Evolutionary conservation across 2,888 invertebrate species (phyloP).

Genomic region (Dryococelus australis): DNA sequence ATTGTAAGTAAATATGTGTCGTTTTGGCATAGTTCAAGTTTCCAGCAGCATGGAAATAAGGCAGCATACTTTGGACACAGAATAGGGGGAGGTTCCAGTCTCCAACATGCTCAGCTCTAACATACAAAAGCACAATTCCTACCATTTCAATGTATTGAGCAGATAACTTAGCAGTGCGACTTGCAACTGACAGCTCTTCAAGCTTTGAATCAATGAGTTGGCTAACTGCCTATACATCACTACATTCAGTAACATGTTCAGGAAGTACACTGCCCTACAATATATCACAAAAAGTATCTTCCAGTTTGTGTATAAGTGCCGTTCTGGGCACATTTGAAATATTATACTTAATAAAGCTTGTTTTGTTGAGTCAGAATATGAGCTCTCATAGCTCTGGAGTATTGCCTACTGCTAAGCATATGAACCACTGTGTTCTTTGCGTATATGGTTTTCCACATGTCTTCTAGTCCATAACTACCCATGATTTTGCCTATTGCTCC

Average conservation of each 20-base stretch:
- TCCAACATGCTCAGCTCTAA: slow-evolving; percentile 7
- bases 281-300: not conserved
- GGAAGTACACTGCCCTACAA: too few relatives aligned
- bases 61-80: not conserved
- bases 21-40: not conserved
- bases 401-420: not conserved
- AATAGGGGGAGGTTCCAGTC: not conserved
- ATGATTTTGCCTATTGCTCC: not conserved
- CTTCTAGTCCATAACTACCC: not conserved
- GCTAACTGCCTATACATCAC: not conserved
- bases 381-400: not conserved
- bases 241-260: not conserved
- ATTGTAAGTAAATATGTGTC: not conserved
- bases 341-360: too few relatives aligned
- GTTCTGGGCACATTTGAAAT: not conserved
- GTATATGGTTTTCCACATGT: slow-evolving; percentile 13
- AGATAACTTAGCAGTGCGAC: not conserved
- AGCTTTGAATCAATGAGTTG: not conserved
- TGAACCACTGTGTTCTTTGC: not conserved
- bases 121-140: not conserved
- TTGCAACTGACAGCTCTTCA: slow-evolving; percentile 11
- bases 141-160: not conserved
- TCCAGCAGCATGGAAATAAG: slow-evolving; percentile 16
- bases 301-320: not conserved
- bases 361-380: not conserved